phyloP scores from a whole-genome alignment of 2,113 vertebrate genomes.

The Melanerpes aurifrons region DNA sequence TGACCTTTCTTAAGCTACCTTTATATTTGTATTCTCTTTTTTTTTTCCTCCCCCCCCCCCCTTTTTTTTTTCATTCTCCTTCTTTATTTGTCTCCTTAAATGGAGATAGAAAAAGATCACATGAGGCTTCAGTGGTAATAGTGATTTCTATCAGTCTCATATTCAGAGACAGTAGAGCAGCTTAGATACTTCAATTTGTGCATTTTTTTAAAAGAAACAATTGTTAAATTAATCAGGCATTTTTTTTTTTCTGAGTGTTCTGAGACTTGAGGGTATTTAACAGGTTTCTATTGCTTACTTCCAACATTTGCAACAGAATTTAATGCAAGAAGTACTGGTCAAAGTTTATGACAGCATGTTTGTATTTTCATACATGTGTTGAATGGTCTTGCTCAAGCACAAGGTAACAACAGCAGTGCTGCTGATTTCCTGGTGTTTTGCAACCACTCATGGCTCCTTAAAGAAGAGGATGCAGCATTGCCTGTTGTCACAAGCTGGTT shows the following conservation, averaged over 20 bases:
- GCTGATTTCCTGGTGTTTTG: background rate
- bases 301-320: background rate
- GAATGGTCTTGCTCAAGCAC: background rate
- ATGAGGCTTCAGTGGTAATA: background rate
- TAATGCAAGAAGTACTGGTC: background rate
- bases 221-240: background rate
- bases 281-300: background rate
- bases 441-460: background rate
- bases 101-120: background rate
- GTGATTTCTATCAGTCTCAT: background rate
- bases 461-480: background rate
- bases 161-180: background rate
- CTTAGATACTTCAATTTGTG: background rate
- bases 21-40: background rate
- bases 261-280: background rate
- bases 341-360: background rate
- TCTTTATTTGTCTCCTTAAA: background rate
- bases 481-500: background rate
- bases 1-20: slow-evolving; percentile 4
- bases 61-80: background rate
- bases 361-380: background rate
- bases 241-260: background rate
- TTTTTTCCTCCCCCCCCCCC: too few relatives aligned
- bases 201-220: background rate
- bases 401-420: background rate